phyloP scores from a whole-genome alignment of 2,888 invertebrate genomes.

The Drosophila pseudotalamancana region DNA sequence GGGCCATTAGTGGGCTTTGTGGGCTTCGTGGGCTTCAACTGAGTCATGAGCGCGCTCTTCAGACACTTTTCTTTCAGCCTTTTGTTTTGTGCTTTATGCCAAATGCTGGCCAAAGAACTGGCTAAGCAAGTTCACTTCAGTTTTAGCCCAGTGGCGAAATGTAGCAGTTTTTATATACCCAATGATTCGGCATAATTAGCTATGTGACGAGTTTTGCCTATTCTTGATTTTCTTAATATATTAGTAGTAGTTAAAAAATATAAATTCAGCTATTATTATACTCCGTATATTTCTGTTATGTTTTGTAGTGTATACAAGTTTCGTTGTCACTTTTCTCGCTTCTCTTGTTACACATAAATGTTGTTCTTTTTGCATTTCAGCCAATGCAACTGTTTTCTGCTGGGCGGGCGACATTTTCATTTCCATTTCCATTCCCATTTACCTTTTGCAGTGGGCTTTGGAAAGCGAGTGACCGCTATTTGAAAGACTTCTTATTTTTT shows the following conservation, averaged over 20 bases:
- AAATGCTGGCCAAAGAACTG: slow-evolving; percentile 41
- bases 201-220: not conserved
- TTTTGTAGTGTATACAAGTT: not conserved
- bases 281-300: not conserved
- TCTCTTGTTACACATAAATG: slow-evolving; percentile 13
- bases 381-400: slow-evolving; percentile 25
- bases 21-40: slow-evolving; percentile 36
- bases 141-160: slow-evolving; percentile 47
- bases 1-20: slow-evolving; percentile 37
- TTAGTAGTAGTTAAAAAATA: no score
- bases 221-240: not conserved
- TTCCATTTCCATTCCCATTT: slow-evolving; percentile 1
- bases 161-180: slow-evolving; percentile 9
- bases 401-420: slow-evolving; percentile 24
- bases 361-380: slow-evolving; percentile 13
- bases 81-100: slow-evolving; percentile 48
- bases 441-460: slow-evolving; percentile 21
- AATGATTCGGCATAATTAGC: not conserved
- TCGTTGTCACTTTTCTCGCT: slow-evolving; percentile 5
- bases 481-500: slow-evolving; percentile 2
- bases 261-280: no score
- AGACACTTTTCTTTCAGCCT: slow-evolving; percentile 56
- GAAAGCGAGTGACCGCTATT: slow-evolving; percentile 34
- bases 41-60: slow-evolving; percentile 52
- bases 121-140: slow-evolving; percentile 53